A percentile compares a stretch with the other conserved stretches of the same genome.
phyloP scores from a whole-genome alignment of 92 coral and sea anemone genomes.

The Palythoa heliodiscus region DNA sequence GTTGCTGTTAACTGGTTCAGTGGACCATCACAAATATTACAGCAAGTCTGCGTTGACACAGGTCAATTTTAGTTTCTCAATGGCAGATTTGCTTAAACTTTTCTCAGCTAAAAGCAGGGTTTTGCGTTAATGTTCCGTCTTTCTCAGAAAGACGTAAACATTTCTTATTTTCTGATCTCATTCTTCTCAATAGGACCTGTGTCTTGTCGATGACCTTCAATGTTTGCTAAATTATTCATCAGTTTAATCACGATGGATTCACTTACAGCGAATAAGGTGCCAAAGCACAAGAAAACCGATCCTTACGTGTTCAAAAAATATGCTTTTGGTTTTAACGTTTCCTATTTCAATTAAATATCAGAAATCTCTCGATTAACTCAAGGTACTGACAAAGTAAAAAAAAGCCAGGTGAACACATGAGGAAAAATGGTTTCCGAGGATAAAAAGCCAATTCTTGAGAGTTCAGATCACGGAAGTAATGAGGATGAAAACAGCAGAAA shows the following conservation, averaged over 20 bases:
- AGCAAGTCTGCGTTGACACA: constrained; percentile 14
- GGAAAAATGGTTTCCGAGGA: constrained; percentile 56
- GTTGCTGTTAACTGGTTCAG: constrained; percentile 19
- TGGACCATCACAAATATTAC: constrained; percentile 5
- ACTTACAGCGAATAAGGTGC: constrained; percentile 23
- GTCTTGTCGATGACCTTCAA: constrained; percentile 24
- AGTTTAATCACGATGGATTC: constrained; percentile 1
- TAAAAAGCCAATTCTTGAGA: constrained; percentile 66
- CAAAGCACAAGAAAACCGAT: constrained; percentile 19
- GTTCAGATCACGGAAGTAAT: constrained; percentile 35
- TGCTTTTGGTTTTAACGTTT: constrained; percentile 9
- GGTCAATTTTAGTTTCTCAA: not conserved
- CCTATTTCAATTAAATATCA: constrained; percentile 1
- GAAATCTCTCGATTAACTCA: not conserved
- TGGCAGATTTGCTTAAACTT: not conserved
- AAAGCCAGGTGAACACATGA: not conserved
- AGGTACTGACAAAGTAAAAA: constrained; percentile 5
- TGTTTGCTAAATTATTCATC: constrained; percentile 15
- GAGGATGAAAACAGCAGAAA: constrained; percentile 45
- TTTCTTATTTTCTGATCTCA: not conserved
- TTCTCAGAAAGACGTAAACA: not conserved
- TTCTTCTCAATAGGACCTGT: constrained; percentile 16
- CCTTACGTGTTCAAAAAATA: constrained; percentile 46
- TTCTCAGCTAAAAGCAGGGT: not conserved
- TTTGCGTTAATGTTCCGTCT: not conserved